Evolutionary conservation across 2,888 invertebrate genomes (phyloP).

Genomic region (Reticulitermes lucifugus): DNA sequence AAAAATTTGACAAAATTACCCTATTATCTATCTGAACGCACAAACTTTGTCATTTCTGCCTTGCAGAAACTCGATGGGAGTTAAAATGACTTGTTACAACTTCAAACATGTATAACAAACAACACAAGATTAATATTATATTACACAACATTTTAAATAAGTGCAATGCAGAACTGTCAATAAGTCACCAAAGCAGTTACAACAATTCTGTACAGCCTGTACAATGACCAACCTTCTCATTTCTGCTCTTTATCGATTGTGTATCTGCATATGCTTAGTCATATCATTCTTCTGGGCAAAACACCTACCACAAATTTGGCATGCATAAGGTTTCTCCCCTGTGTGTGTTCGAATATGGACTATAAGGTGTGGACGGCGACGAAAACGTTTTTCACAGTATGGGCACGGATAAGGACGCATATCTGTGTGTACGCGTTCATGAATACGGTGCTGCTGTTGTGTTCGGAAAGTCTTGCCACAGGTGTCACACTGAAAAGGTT

Average conservation of each 20-base stretch:
- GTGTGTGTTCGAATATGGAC: slow-evolving; percentile 60
- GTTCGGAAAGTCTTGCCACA: slow-evolving; percentile 48
- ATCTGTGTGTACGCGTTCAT: slow-evolving; percentile 55
- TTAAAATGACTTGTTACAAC: too few species aligned
- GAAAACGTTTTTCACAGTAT: slow-evolving; percentile 59
- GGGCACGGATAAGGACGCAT: slow-evolving; percentile 58
- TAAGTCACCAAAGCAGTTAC: too few species aligned
- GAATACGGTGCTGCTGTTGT: slow-evolving; percentile 44
- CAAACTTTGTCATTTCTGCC: too few species aligned
- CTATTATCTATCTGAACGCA: too few species aligned
- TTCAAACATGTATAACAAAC: too few species aligned
- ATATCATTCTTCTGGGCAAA: slow-evolving; percentile 61
- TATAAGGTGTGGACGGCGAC: slow-evolving; percentile 58
- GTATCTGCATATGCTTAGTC: slow-evolving; percentile 57
- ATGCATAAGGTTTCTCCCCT: slow-evolving; percentile 59
- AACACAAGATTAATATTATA: too few species aligned
- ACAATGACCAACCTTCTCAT: background rate
- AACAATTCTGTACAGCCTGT: background rate
- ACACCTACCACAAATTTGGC: slow-evolving; percentile 57
- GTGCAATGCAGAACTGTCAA: too few species aligned
- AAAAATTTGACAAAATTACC: too few species aligned
- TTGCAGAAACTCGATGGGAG: too few species aligned
- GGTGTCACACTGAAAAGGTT: slow-evolving; percentile 40
- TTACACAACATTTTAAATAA: too few species aligned
- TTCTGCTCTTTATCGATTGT: slow-evolving; percentile 1